Evolutionary conservation across 2,797 vertebrate species (phyloP).

Genomic region (Valencia hispanica): DNA sequence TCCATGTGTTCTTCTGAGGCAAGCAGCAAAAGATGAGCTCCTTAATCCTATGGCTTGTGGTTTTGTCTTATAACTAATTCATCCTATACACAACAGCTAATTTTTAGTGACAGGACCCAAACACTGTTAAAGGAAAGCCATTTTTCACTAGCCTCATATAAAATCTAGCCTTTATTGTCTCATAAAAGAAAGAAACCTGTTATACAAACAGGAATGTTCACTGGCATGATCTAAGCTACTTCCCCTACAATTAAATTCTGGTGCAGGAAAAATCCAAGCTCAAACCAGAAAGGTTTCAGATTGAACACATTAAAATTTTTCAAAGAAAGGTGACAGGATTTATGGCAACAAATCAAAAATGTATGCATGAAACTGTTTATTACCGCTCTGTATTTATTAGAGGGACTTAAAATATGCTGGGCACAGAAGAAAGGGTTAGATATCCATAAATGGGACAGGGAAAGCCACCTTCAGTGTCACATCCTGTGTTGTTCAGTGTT

Average conservation of each 20-base stretch:
- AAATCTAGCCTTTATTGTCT: constrained; percentile 82
- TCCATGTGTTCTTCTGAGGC: constrained; percentile 76
- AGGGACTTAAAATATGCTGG: constrained; percentile 68
- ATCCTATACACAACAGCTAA: constrained; percentile 69
- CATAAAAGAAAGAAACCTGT: constrained; percentile 80
- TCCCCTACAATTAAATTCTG: constrained; percentile 71
- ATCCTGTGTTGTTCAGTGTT: constrained; percentile 79
- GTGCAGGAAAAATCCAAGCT: constrained; percentile 50
- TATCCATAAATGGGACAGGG: constrained; percentile 77
- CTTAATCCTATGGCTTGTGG: constrained; percentile 75
- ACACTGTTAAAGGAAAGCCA: constrained; percentile 82
- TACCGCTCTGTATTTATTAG: constrained; percentile 72
- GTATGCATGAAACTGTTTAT: constrained; percentile 75
- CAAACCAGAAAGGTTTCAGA: constrained; percentile 41
- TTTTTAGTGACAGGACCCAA: constrained; percentile 82
- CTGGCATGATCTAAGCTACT: constrained; percentile 74
- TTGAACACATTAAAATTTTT: constrained; percentile 61
- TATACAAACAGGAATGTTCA: constrained; percentile 76
- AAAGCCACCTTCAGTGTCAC: constrained; percentile 74
- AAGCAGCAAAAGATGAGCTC: constrained; percentile 65
- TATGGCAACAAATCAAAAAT: constrained; percentile 70
- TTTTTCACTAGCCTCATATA: constrained; percentile 80
- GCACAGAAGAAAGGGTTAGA: constrained; percentile 70
- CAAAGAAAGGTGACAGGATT: constrained; percentile 63
- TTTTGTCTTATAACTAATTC: constrained; percentile 72